Evolutionary conservation across 2,888 invertebrate species (phyloP), one percentile per base, ranked within the genome.

Genomic region (Neria commutata): DNA sequence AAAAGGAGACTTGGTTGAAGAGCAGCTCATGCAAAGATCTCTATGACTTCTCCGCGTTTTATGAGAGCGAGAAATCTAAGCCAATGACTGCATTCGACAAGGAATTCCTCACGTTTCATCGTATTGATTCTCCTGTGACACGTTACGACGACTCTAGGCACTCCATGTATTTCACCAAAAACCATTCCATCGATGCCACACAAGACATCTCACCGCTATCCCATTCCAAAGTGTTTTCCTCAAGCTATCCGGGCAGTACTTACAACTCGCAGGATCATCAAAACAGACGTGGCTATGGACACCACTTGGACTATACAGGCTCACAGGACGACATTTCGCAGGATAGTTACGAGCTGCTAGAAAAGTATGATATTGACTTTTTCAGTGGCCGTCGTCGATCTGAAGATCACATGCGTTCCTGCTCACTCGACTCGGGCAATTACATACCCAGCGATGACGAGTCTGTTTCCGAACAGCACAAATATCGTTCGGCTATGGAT

Each of bases 311-410:
- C 60, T 81, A 72, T 49, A 84, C 85, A 60, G 89, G 88, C 65
- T 92, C 92, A 10, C 92, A 92, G 78, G 93, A 93, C 77, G 93
- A 94, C 82, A 83, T 93, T 26, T 92, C 93, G 29, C 93, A 94
- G 79, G 94, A 94, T 79, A 93, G 92, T 72, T 94, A 94, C 79
- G 94, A 94, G 78, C 82, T 94, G 23, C 83, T 93, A 62, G 92
- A 93, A 78, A 89, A 90, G 75, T 89, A 89, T 60, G 89, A 82
- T 57, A 75, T 77, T 60, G 80, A 78, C 58, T 75, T 79, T 67
- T 80, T 79, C 61, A 73, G 74, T 50, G 74, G 75, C 37, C 76
- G 76, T 47, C 75, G 81, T 54, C 79, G 80, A 34, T 80, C 83
- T n/a, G 78, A 80, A 64, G 83, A 81, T 53, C 84, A 84, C 71